Base-by-base conservation (phyloP, 2,113 vertebrate genomes). In the Micronycteris hirsuta region DNA sequence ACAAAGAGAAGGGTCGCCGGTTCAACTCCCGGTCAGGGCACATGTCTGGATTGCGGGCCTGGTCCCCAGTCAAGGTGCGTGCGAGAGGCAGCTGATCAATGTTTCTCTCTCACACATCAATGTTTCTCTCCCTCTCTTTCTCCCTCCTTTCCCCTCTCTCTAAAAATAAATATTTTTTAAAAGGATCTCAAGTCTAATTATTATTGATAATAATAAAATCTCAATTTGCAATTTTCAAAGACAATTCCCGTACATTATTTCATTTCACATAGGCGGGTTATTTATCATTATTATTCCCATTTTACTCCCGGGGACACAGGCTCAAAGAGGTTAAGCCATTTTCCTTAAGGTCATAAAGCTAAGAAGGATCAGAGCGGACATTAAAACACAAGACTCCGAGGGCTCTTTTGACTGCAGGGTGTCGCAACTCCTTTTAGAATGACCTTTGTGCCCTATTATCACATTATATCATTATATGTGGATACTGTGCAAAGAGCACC, bases 261-360 rank as follows among this genome's bases (percentile, higher is more conserved):
- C 54, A 93, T 49, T 94, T 90, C 54, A 91, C 19, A 24, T 11
- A 45, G 81, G 87, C 88, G 92, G 56, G 54, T 36, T 71, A 70
- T 63, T 90, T 91, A 80, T 67, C 88, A 89, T 13, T 83, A 80
- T 86, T 68, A 86, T 83, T 36, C 52, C 45, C 54, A 76, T 71
- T 95, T 96, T 89, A 94, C n/a, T 82, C 77, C 52, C 14, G 70
- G 91, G 41, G 81, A 92, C 85, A 95, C 41, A 71, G 76, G 54
- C 85, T 91, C 63, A 94, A 90, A 89, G 86, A 91, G 38, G 71
- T 86, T 84, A 83, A 71, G 73, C 45, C 89, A 52, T 78, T 80
- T 91, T 95, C 78, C 49, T 95, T 85, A 36, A 90, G 68, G 67
- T 90, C 80, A 95, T 52, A 95, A 96, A 90, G 70, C 70, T 71